Base-by-base conservation (phyloP, 30 jellyfish, hydroid and myxozoan species). In the Pseudorhiza aurosa region DNA sequence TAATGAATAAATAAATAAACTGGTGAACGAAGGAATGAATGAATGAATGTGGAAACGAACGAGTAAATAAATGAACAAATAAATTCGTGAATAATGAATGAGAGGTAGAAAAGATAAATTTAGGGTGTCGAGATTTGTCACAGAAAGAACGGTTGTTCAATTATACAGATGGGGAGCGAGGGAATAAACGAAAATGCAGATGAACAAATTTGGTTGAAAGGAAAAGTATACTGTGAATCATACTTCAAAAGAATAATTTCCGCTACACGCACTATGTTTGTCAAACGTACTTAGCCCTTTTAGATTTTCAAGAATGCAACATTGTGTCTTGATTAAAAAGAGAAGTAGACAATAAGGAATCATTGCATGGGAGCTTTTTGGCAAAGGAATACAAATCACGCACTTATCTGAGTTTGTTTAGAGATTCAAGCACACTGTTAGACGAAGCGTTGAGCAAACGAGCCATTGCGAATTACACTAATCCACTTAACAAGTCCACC, bases 401-500 rank as follows among this genome's bases (percentile, higher is more conserved):
- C 91, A 65, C 84, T 80, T 33, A 65, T 1, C 17, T 32, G n/a
- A 64, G 91, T 80, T 80, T 80, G 76, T 72, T 37, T 19, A 21
- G 27, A 39, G 35, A 43, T 45, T 47, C 75, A 28, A 53, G 74
- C 77, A 51, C 80, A 47, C 84, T 80, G 49, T 27, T 2, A 53
- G 58, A 35, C 32, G 57, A 49, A 64, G 67, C 63, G 84, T 31
- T 55, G 65, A 25, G 91, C 73, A 80, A 80, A 80, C 77, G 91
- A 42, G 81, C 49, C 72, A 32, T 62, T 80, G 70, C 60, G 82
- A 64, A 28, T 80, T 65, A 33, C 30, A 65, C 65, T 65, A 80
- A 80, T 80, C 91, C 91, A 64, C 58, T 80, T 80, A 64, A 56
- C 69, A 58, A 50, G 91, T 37, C 84, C 91, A 64, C 67, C 91